Percentiles rank a stretch among this genome's conserved stretches.
Conservation (phyloP, 2,797 vertebrate genomes). For the Gouania willdenowi region DNA sequence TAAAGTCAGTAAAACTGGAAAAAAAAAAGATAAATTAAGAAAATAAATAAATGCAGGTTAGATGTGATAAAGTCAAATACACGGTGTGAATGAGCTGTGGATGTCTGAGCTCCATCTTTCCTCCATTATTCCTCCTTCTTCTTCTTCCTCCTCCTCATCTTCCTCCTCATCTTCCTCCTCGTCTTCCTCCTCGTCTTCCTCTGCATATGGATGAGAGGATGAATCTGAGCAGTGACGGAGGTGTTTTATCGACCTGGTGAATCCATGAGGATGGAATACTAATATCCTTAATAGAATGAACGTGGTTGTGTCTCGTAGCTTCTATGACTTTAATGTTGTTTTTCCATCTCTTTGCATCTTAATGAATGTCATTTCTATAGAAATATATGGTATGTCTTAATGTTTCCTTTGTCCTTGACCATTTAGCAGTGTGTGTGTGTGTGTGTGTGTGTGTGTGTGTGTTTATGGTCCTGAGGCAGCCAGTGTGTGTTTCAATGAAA, state of each 20-base stretch:
- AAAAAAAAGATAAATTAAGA: no score
- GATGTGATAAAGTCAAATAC: no score
- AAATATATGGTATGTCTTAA: neutral
- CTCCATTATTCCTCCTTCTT: constrained; percentile 31
- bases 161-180: no score
- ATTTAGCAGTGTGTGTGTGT: neutral
- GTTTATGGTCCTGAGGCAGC: neutral
- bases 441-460: neutral
- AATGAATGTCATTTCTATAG: constrained; percentile 27
- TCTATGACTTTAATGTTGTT: neutral
- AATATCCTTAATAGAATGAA: constrained; percentile 71
- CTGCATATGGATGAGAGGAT: constrained; percentile 33
- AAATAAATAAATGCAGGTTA: no score
- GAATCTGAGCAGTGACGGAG: constrained; percentile 54
- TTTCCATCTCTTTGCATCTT: constrained; percentile 1
- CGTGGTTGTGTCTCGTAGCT: constrained; percentile 57
- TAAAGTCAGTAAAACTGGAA: no score
- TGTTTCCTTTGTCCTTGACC: constrained; percentile 39
- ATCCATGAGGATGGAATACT: constrained; percentile 59
- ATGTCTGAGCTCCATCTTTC: constrained; percentile 23
- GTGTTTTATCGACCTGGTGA: constrained; percentile 57
- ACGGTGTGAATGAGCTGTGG: no score
- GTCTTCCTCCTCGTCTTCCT: no score
- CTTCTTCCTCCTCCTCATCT: constrained; percentile 22
- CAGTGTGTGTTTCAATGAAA: constrained; percentile 57